Conservation (phyloP, 2,888 invertebrate species). For the Drosophila stalkeri region DNA sequence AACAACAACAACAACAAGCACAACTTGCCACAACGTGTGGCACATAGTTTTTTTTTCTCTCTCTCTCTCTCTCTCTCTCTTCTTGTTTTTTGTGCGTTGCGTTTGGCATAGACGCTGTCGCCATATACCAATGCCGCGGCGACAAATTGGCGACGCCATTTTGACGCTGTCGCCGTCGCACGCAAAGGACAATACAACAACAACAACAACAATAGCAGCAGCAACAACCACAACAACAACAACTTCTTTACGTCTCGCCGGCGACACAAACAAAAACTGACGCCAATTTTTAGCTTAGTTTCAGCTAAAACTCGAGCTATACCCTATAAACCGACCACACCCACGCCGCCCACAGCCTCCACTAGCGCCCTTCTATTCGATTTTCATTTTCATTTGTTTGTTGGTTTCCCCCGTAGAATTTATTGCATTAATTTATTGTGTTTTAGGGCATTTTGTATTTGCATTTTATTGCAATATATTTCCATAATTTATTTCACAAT, state of each 20-base stretch:
- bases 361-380: constrained; percentile 6
- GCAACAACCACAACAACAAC: constrained; percentile 33
- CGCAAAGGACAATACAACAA: constrained; percentile 68
- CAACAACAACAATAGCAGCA: constrained; percentile 28
- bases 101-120: constrained; percentile 53
- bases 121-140: constrained; percentile 73
- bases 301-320: neutral
- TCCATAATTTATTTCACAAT: constrained; percentile 50
- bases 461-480: constrained; percentile 66
- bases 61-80: neutral
- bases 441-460: constrained; percentile 55
- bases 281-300: constrained; percentile 40
- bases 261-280: constrained; percentile 60
- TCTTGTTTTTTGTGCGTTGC: constrained; percentile 19
- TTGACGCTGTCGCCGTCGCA: constrained; percentile 75
- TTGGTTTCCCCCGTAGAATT: constrained; percentile 55
- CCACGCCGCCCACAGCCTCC: neutral
- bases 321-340: neutral
- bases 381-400: constrained; percentile 7
- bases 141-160: constrained; percentile 83
- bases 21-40: constrained; percentile 21
- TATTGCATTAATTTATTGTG: constrained; percentile 83
- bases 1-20: constrained; percentile 3
- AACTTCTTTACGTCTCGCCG: constrained; percentile 29
- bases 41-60: constrained; percentile 38